Evolutionary conservation across 2,888 invertebrate species (phyloP), one percentile per base, ranked within the genome.

Genomic region (Erebia epiphron): DNA sequence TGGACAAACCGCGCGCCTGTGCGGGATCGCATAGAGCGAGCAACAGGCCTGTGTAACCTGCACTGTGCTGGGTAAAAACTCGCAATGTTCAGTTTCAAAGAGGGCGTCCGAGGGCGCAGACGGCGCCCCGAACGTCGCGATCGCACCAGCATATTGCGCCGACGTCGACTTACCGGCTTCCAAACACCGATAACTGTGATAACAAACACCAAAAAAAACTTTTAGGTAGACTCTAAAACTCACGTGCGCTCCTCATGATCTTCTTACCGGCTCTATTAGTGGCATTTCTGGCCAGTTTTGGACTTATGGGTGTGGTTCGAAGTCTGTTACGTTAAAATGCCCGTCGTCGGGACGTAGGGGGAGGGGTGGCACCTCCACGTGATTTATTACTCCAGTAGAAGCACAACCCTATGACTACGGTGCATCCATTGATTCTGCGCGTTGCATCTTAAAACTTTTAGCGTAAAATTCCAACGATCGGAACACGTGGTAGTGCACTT

Each of bases 101-200:
- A 83, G 84, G 83, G 87, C 85, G 88, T 86, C 85, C 78, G 79
- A 81, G 84, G 85, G 83, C 86, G 87, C 85, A 86, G 83, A 83
- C 87, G 86, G 83, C 82, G 87, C 84, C 83, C 82, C 77, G 76
- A 81, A 82, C 82, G 82, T 78, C 82, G 82, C 82, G 81, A 79
- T 79, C 76, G 77, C 78, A 76, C 76, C 70, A 75, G 43, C 71
- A 71, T 10, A 76, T 75, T 78, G 77, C 77, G 77, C 70, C 76
- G 71, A 76, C 72, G 67, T 69, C 73, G 69, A 77, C 72, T 66
- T 68, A 69, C 75, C 78, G 75, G 74, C 77, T 75, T 75, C 78
- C 72, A 75, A 71, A 74, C 76, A 79, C 49, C 79, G 78, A 76
- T 71, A 79, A 81, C 84, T 85, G 86, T 86, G 85, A 86, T 86